phyloP scores from a whole-genome alignment of 2,888 invertebrate species.

The Synanthedon formicaeformis region DNA sequence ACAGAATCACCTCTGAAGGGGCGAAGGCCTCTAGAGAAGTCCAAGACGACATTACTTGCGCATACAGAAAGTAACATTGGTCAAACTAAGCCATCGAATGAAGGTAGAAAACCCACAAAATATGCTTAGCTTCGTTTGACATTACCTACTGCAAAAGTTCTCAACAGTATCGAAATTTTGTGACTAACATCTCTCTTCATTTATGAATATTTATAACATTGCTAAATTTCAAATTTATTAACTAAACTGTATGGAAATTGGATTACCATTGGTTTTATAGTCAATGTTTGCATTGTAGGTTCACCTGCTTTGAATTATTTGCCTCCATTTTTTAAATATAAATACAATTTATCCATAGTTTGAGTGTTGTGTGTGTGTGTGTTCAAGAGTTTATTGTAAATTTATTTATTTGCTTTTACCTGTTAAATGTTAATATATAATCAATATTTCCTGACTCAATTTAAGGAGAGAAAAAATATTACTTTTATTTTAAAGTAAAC shows the following conservation, averaged over 20 bases:
- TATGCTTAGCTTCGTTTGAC: slow-evolving; percentile 64
- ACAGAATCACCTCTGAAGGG: slow-evolving; percentile 57
- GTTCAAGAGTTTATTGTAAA: no score
- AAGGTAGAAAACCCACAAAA: slow-evolving; percentile 52
- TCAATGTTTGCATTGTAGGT: slow-evolving; percentile 54
- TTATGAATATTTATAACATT: background rate
- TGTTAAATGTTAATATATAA: no score
- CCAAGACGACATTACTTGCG: slow-evolving; percentile 63
- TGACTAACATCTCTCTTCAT: background rate
- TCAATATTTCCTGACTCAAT: no score
- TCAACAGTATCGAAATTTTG: background rate
- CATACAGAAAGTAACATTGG: slow-evolving; percentile 63
- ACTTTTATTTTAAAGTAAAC: no score
- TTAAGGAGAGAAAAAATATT: no score
- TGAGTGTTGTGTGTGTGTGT: no score
- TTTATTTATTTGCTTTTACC: no score
- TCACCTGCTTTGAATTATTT: slow-evolving; percentile 31
- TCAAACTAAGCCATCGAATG: slow-evolving; percentile 55
- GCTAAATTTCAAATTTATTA: background rate
- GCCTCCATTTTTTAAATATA: slow-evolving; percentile 1
- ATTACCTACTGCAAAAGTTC: slow-evolving; percentile 50
- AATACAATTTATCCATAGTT: no score
- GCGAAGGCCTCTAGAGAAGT: slow-evolving; percentile 60
- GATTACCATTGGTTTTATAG: slow-evolving; percentile 9
- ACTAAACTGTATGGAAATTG: slow-evolving; percentile 10